Evolutionary conservation across 2,888 invertebrate genomes (phyloP), one percentile per base, ranked within the genome.

Genomic region (Merodon equestris): DNA sequence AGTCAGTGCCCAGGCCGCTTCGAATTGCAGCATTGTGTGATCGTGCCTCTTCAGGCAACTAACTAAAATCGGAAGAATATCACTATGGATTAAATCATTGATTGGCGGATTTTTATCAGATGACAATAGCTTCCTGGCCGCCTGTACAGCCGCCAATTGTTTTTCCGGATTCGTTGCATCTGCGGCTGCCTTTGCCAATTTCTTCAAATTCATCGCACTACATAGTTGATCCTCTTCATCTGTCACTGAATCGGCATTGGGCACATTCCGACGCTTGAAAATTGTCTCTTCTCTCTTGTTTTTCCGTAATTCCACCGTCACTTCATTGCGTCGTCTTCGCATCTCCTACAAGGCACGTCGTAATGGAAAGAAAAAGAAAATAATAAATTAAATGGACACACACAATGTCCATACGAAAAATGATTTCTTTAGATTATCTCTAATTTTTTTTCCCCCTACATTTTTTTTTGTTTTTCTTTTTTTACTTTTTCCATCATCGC

Each of bases 91-190:
- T 82, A 99, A 91, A 82, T 96, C 95, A 90, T 99, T 97, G 85
- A 99, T 99, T 17, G 99, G 99, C 83, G 99, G 99, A 91, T 99
- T 99, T 85, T 97, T 94, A 89, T 99, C 99, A 82, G 97, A 97
- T 9, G 98, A 99, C 38, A 99, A 91, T 84, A 99, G 91, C 90
- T 98, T 99, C 83, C 99, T 93, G 75, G 97, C 97, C 63, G 96
- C 94, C 89, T 98, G 98, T 18, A 99, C 97, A 60, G 98, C 98
- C 83, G 92, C 91, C 83, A 98, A 91, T 89, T 98, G 97, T 83
- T 94, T 91, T 7, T 92, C 92, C 19, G 96, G 94, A 85, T 95
- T 92, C 67, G 94, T 93, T 36, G 93, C 91, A 88, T 95, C 94
- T 10, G 92, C 93, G 14, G 98, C 98, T 86, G 96, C 96, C 86